Evolutionary conservation across 2,797 vertebrate genomes (phyloP).

Genomic region (Lepilemur septentrionalis): DNA sequence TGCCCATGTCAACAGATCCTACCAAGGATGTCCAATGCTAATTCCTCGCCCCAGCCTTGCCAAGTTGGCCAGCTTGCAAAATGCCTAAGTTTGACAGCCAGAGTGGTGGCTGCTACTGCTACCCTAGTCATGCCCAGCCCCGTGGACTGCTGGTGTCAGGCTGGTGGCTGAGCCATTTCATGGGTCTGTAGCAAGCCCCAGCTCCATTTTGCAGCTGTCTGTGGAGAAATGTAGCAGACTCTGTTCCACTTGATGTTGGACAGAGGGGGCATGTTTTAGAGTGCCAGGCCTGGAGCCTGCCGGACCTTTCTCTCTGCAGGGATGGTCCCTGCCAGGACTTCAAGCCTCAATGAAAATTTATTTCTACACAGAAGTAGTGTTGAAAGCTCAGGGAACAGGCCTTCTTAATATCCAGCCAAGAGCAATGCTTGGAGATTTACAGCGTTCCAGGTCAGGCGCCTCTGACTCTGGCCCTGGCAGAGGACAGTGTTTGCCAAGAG

Average conservation of each 20-base stretch:
- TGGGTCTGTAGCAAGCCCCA: background rate
- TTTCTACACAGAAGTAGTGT: background rate
- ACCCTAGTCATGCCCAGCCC: fast-evolving
- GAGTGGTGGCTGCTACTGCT: background rate
- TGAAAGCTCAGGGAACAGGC: background rate
- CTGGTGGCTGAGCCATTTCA: background rate
- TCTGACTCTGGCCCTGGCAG: background rate
- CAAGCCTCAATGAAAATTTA: background rate
- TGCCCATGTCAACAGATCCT: background rate
- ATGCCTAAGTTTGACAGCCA: background rate
- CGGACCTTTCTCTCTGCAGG: background rate
- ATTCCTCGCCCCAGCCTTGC: background rate
- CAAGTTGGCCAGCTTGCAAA: background rate
- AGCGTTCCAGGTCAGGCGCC: background rate
- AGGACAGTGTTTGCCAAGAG: background rate
- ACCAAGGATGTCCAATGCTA: background rate
- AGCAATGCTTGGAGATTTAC: background rate
- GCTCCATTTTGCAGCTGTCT: background rate
- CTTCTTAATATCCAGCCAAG: background rate
- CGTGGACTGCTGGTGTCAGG: background rate
- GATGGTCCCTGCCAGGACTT: background rate
- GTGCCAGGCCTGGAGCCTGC: background rate
- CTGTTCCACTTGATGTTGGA: background rate
- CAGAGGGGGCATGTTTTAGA: background rate
- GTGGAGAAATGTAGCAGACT: background rate